phyloP scores from a whole-genome alignment of 2,113 vertebrate species.

The Chionis minor region DNA sequence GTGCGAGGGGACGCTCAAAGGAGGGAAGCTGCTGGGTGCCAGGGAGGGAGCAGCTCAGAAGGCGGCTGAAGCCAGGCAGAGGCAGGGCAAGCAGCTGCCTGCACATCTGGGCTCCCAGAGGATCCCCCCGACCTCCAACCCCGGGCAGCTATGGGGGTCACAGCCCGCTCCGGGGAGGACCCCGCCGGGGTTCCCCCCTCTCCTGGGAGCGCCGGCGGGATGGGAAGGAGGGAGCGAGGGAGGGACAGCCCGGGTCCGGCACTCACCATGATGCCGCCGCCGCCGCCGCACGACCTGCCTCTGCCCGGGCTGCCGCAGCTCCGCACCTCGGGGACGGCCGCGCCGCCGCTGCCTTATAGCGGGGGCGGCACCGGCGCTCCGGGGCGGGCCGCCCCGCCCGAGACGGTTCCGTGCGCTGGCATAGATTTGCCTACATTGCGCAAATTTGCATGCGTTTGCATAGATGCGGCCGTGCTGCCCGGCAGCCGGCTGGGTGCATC shows the following conservation, averaged over 20 bases:
- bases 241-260: background rate
- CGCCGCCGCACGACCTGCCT: background rate
- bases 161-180: background rate
- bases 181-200: too few species aligned
- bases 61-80: conserved; percentile 80
- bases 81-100: background rate
- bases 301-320: background rate
- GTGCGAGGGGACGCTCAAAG: background rate
- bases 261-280: conserved; percentile 59
- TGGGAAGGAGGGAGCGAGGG: background rate
- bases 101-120: background rate
- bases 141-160: background rate
- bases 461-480: background rate
- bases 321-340: background rate
- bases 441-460: background rate
- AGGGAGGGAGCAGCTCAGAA: conserved; percentile 77
- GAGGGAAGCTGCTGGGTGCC: conserved; percentile 64
- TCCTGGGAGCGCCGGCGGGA: background rate
- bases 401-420: background rate
- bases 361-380: conserved; percentile 7
- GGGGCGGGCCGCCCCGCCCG: background rate
- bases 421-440: too few species aligned
- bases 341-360: background rate
- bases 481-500: background rate
- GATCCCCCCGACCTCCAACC: background rate